Conservation (phyloP, 2,113 vertebrate species). For the Rallus limicola region DNA sequence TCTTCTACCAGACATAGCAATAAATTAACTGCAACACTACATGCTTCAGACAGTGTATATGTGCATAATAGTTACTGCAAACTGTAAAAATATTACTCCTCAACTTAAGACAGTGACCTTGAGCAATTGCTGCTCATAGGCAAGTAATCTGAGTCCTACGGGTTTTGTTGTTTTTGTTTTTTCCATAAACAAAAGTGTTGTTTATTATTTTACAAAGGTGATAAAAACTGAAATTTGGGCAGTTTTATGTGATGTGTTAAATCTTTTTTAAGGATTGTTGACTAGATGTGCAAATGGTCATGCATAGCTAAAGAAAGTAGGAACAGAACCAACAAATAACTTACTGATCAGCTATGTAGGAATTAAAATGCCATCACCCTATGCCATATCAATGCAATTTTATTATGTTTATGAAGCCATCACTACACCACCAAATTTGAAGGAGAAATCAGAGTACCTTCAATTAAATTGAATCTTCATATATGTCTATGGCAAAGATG, state of each 20-base stretch:
- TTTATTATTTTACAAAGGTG: not conserved
- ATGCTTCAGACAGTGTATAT: not conserved
- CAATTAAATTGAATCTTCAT: not conserved
- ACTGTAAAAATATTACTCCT: not conserved
- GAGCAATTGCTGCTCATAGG: not conserved
- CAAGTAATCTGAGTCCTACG: not conserved
- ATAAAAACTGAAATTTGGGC: not conserved
- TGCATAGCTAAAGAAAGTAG: not conserved
- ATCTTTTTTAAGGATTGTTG: not conserved
- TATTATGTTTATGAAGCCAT: not conserved
- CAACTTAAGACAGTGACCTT: not conserved
- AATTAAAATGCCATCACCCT: not conserved
- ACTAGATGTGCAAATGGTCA: not conserved
- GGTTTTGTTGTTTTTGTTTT: not conserved
- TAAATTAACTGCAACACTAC: not conserved
- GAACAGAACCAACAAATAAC: not conserved
- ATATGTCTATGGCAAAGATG: not conserved
- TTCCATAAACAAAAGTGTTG: not conserved
- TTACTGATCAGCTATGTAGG: not conserved
- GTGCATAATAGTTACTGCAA: not conserved
- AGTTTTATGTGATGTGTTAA: not conserved
- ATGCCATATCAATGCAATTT: not conserved
- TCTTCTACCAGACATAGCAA: not conserved
- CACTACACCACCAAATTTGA: not conserved
- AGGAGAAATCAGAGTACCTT: not conserved